Percentiles rank a stretch among this genome's conserved stretches.
Evolutionary conservation across 35 echinoderm and acorn worm genomes (phyloP).

Genomic region (Diadema setosum): DNA sequence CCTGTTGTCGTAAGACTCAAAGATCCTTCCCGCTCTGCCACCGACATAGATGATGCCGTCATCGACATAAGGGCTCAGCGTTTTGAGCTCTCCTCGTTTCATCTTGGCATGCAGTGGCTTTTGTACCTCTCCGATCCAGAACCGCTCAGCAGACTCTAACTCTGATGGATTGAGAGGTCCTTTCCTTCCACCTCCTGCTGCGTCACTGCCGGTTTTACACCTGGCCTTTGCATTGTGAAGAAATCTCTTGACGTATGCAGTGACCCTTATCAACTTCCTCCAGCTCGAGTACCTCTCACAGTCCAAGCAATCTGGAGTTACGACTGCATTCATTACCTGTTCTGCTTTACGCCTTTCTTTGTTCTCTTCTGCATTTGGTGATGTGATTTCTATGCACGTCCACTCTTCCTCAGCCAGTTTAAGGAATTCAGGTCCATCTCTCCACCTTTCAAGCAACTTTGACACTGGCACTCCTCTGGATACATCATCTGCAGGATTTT

Average conservation of each 20-base stretch:
- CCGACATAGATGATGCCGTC: no score
- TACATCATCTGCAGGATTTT: neutral
- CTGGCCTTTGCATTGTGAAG: neutral
- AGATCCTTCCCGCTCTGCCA: no score
- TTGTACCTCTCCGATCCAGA: conserved; percentile 16
- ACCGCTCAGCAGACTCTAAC: neutral
- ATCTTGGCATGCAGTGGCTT: neutral
- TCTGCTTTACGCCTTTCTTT: no score
- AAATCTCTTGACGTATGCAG: conserved; percentile 37
- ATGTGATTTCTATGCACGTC: neutral
- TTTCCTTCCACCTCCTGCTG: neutral
- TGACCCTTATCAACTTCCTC: no score
- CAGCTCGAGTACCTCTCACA: conserved; percentile 43
- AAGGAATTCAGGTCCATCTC: conserved; percentile 4
- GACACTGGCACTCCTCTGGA: conserved; percentile 23
- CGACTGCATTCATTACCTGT: neutral
- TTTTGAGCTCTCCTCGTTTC: conserved; percentile 2
- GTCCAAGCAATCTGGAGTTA: neutral
- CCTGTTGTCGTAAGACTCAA: neutral
- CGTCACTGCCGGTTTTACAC: neutral
- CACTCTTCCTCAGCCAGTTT: neutral
- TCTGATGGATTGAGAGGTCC: conserved; percentile 11
- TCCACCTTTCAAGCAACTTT: neutral
- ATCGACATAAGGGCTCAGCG: conserved; percentile 15
- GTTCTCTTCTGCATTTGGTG: no score